These are phyloP conservation scores for Trichomalopsis sarcophagae DNA, from an alignment of 1,140 invertebrate genomes.

Conservation along the genomic window DNA sequence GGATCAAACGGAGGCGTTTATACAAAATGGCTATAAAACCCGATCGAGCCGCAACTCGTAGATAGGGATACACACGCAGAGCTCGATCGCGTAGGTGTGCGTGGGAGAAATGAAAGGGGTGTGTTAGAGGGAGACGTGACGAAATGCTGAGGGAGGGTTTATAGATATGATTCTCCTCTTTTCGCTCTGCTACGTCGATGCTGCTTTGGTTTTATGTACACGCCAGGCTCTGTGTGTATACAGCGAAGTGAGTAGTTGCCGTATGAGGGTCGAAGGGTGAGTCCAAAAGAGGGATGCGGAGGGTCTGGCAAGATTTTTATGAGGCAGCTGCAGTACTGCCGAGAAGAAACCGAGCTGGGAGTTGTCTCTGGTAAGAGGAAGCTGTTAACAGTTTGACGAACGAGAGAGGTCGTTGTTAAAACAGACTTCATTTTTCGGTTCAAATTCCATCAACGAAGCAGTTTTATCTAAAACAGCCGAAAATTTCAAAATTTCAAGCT, in stretches of 20 bases:
- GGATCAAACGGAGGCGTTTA: slow-evolving; percentile 62
- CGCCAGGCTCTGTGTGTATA: background rate
- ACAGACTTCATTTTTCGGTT: background rate
- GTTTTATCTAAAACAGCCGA: background rate
- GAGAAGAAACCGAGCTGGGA: background rate
- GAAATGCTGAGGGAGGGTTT: background rate
- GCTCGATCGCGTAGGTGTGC: slow-evolving; percentile 1
- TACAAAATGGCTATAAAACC: slow-evolving; percentile 68
- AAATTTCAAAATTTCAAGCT: background rate
- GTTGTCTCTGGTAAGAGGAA: background rate
- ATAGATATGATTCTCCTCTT: slow-evolving; percentile 6
- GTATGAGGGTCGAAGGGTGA: background rate
- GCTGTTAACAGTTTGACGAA: background rate
- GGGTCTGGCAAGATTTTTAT: background rate
- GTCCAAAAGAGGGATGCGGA: background rate
- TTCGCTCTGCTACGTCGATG: background rate
- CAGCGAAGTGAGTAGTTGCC: background rate
- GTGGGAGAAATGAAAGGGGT: slow-evolving; percentile 18
- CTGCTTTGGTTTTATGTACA: slow-evolving; percentile 22
- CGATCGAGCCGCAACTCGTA: slow-evolving; percentile 49
- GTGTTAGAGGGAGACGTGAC: background rate
- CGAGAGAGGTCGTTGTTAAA: background rate
- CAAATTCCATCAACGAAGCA: background rate
- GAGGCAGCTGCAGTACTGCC: background rate
- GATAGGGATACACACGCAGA: slow-evolving; percentile 31